Percentiles rank a stretch among this genome's conserved stretches.
These are phyloP conservation scores for Athripsodes cinereus DNA, from an alignment of 2,888 invertebrate genomes.

Conservation along the genomic window DNA sequence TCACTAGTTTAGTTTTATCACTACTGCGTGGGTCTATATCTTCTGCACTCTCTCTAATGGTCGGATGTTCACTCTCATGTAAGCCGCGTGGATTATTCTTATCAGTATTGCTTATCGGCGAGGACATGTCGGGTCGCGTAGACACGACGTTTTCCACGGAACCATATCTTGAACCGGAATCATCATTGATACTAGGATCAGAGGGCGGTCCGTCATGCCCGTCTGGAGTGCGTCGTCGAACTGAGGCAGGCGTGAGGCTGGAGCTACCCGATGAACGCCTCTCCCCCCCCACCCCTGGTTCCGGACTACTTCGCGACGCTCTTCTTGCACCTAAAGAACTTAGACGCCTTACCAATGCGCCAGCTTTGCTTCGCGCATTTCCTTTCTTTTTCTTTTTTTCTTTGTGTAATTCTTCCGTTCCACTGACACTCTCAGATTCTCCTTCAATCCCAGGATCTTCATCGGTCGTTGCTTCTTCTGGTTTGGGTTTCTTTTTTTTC, in stretches of 20 bases:
- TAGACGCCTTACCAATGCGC: conserved; percentile 40
- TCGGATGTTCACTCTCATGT: background rate
- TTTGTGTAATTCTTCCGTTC: conserved; percentile 40
- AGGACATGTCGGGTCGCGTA: conserved; percentile 18
- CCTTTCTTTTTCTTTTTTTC: conserved; percentile 41
- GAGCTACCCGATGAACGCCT: conserved; percentile 24
- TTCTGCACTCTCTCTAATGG: background rate
- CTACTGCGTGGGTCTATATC: background rate
- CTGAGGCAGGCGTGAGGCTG: conserved; percentile 26
- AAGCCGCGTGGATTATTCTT: conserved; percentile 6
- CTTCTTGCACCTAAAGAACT: conserved; percentile 39
- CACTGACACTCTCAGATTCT: conserved; percentile 28
- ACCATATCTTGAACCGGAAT: conserved; percentile 23
- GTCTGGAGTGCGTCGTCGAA: conserved; percentile 29
- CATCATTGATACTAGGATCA: conserved; percentile 27
- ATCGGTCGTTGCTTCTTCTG: conserved; percentile 15
- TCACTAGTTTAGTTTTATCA: background rate
- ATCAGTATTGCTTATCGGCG: conserved; percentile 13
- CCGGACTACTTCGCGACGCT: conserved; percentile 36
- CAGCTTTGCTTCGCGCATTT: conserved; percentile 28
- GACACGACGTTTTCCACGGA: conserved; percentile 27
- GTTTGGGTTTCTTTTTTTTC: conserved; percentile 43
- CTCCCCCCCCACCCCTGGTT: conserved; percentile 32
- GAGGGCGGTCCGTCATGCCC: conserved; percentile 31
- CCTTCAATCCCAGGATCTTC: conserved; percentile 13